Percentiles rank a stretch among this genome's conserved stretches.
Evolutionary conservation across 2,888 invertebrate genomes (phyloP).

Genomic region (Acanthoscelides obtectus): DNA sequence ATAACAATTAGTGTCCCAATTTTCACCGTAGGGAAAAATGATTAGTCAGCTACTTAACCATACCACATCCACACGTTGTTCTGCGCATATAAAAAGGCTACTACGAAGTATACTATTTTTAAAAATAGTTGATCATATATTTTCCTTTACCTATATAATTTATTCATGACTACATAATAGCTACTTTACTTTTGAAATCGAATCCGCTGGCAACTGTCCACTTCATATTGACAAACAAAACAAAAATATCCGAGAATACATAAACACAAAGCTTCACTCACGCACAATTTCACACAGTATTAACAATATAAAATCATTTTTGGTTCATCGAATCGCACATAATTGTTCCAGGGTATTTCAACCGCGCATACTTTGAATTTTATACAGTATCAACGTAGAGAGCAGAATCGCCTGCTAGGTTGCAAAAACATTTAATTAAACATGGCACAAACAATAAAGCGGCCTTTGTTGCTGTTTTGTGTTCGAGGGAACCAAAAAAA

Average conservation of each 20-base stretch:
- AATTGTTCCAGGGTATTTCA: background rate
- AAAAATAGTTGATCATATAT: no score
- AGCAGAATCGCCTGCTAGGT: background rate
- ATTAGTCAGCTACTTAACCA: no score
- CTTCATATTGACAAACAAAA: background rate
- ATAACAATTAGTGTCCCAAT: no score
- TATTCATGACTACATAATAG: no score
- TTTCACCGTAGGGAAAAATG: no score
- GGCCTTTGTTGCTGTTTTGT: background rate
- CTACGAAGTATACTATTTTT: no score
- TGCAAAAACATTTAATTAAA: background rate
- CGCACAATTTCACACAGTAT: background rate
- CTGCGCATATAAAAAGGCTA: no score
- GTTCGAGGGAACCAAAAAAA: background rate
- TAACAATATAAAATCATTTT: background rate
- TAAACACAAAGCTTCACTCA: background rate
- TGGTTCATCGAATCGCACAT: background rate
- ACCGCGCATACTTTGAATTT: background rate
- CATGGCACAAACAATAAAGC: background rate
- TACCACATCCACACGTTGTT: no score
- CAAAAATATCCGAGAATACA: background rate
- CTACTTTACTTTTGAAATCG: no score
- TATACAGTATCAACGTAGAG: background rate
- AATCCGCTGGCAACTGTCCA: background rate
- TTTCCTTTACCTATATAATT: no score